phyloP scores from a whole-genome alignment of 1,140 invertebrate species.

The Microplitis mediator region DNA sequence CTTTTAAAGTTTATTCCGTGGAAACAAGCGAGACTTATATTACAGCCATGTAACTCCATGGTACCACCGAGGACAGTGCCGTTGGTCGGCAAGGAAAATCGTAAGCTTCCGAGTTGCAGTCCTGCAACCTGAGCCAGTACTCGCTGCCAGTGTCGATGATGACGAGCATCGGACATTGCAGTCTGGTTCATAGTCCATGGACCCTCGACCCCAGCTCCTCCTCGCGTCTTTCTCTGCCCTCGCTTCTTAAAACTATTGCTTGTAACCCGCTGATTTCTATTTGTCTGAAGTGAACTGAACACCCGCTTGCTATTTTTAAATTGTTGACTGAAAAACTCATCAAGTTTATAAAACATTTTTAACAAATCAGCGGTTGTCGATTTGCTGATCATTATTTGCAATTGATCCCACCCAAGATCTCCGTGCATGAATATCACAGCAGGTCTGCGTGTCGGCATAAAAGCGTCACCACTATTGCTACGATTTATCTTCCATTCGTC shows the following conservation, averaged over 20 bases:
- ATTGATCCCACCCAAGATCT: slow-evolving; percentile 91
- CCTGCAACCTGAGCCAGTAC: slow-evolving; percentile 77
- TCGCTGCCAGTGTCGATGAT: slow-evolving; percentile 92
- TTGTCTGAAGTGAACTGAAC: slow-evolving; percentile 77
- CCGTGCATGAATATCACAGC: slow-evolving; percentile 93
- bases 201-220: slow-evolving; percentile 42
- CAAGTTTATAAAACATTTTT: slow-evolving; percentile 95
- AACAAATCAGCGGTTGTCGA: slow-evolving; percentile 95
- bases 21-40: slow-evolving; percentile 95
- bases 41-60: slow-evolving; percentile 88
- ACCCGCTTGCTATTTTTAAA: slow-evolving; percentile 92
- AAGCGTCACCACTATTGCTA: slow-evolving; percentile 56
- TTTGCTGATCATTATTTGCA: slow-evolving; percentile 94
- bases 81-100: slow-evolving; percentile 57
- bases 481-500: slow-evolving; percentile 81
- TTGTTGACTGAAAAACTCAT: slow-evolving; percentile 96
- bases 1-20: slow-evolving; percentile 97
- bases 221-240: slow-evolving; percentile 52
- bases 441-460: slow-evolving; percentile 71
- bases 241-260: slow-evolving; percentile 63
- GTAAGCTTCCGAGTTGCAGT: slow-evolving; percentile 75
- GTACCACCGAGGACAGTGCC: slow-evolving; percentile 91
- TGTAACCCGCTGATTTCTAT: slow-evolving; percentile 55
- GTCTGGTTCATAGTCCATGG: slow-evolving; percentile 54
- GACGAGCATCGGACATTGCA: slow-evolving; percentile 70